Evolutionary conservation across 2,113 vertebrate genomes (phyloP).

Genomic region (Brachypodius melanocephalos): DNA sequence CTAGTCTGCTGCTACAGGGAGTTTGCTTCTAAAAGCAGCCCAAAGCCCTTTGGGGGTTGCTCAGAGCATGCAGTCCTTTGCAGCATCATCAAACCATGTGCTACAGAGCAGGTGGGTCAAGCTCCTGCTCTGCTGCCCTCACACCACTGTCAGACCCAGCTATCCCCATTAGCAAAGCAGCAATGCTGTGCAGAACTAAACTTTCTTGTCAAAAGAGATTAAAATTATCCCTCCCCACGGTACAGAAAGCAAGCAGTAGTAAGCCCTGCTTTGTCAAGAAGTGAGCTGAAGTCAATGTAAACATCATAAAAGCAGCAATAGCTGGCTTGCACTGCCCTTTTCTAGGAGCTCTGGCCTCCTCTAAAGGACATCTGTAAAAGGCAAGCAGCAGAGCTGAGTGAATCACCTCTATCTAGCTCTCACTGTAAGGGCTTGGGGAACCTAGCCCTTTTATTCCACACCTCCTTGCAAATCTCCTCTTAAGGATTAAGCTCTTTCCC

Average conservation of each 20-base stretch:
- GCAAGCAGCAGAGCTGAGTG: neutral
- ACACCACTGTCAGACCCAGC: neutral
- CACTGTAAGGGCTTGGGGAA: neutral
- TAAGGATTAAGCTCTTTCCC: conserved; percentile 20
- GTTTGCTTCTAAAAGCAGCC: neutral
- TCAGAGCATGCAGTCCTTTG: neutral
- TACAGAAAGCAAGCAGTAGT: neutral
- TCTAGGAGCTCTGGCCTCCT: neutral
- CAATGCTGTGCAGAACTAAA: neutral
- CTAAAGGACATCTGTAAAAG: neutral
- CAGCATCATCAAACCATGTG: neutral
- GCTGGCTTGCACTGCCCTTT: neutral
- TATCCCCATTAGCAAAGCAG: neutral
- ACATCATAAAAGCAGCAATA: neutral
- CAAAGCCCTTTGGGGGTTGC: neutral
- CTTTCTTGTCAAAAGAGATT: neutral
- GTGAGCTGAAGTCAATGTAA: neutral
- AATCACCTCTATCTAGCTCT: neutral
- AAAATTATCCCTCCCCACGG: neutral
- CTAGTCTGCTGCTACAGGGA: neutral
- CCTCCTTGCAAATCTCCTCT: neutral
- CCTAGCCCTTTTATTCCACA: neutral
- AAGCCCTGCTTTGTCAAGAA: neutral
- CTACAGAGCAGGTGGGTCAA: neutral
- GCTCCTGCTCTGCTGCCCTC: neutral